Conservation (phyloP, 2,888 invertebrate species). For the Agrochola lychnidis region DNA sequence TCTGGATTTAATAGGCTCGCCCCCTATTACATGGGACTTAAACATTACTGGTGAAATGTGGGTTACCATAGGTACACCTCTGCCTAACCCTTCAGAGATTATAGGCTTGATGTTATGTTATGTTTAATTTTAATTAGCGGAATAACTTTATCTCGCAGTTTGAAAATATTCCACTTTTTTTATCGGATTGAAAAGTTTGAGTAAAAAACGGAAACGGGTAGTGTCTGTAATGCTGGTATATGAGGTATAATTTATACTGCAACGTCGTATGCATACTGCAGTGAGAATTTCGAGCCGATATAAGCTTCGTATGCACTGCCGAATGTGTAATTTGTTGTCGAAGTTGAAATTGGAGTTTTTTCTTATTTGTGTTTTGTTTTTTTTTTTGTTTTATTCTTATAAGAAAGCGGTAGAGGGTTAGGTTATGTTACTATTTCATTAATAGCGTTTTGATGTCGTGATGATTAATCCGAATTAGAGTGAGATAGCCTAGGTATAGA, state of each 20-base stretch:
- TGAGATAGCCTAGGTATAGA: neutral
- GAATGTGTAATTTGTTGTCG: conserved; percentile 29
- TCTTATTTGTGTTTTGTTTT: neutral
- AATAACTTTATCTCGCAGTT: neutral
- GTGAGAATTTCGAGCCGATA: conserved; percentile 21
- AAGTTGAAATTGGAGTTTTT: neutral
- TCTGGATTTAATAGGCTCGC: neutral
- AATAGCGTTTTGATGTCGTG: neutral
- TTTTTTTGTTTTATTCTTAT: neutral
- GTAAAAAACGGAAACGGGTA: conserved; percentile 17
- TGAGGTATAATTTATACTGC: conserved; percentile 30
- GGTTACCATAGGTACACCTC: neutral
- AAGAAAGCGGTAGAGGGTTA: neutral
- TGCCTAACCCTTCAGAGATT: neutral
- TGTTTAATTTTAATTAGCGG: conserved; percentile 14
- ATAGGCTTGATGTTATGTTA: neutral
- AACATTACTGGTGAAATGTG: neutral
- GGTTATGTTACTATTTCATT: neutral
- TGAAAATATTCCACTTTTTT: neutral
- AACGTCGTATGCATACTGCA: conserved; percentile 18
- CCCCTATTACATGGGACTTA: neutral
- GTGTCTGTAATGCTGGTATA: neutral
- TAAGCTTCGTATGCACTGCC: neutral
- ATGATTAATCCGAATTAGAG: neutral
- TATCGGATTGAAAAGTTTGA: conserved; percentile 26